Percentiles rank a stretch among this genome's conserved stretches.
phyloP scores from a whole-genome alignment of 2,888 invertebrate genomes.

The Silvanus unidentatus region DNA sequence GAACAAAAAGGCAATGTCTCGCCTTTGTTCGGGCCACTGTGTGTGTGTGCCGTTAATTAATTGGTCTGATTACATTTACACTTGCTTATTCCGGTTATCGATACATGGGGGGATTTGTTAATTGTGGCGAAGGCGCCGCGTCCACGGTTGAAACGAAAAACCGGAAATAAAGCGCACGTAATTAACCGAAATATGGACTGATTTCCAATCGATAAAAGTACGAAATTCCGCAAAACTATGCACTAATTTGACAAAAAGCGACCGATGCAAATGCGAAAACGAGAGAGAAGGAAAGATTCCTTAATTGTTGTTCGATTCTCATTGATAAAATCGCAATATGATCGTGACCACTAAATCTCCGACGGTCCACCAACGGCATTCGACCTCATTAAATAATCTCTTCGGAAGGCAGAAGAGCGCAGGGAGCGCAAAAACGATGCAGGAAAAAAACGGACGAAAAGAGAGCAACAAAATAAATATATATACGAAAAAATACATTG shows the following conservation, averaged over 20 bases:
- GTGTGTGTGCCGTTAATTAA: conserved; percentile 10
- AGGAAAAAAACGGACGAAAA: neutral
- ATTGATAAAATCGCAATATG: conserved; percentile 25
- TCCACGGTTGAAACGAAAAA: neutral
- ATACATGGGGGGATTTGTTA: conserved; percentile 1
- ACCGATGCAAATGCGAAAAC: conserved; percentile 3
- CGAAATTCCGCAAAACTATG: neutral
- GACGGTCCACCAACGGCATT: conserved; percentile 13
- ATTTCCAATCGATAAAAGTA: too few relatives aligned
- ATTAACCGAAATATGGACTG: too few relatives aligned
- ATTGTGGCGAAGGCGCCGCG: neutral
- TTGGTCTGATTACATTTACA: conserved; percentile 10
- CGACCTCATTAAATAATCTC: conserved; percentile 38
- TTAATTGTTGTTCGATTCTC: conserved; percentile 27
- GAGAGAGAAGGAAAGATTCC: conserved; percentile 19
- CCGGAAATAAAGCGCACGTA: too few relatives aligned
- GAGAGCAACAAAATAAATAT: neutral
- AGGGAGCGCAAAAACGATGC: neutral
- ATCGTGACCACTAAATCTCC: conserved; percentile 35
- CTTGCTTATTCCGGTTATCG: too few relatives aligned
- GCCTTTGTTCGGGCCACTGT: neutral
- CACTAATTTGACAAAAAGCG: neutral
- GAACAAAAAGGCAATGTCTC: neutral
- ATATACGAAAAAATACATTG: conserved; percentile 12
- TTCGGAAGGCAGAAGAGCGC: conserved; percentile 25